Conservation (phyloP, 92 coral and sea anemone genomes). For the Montipora capitata region DNA sequence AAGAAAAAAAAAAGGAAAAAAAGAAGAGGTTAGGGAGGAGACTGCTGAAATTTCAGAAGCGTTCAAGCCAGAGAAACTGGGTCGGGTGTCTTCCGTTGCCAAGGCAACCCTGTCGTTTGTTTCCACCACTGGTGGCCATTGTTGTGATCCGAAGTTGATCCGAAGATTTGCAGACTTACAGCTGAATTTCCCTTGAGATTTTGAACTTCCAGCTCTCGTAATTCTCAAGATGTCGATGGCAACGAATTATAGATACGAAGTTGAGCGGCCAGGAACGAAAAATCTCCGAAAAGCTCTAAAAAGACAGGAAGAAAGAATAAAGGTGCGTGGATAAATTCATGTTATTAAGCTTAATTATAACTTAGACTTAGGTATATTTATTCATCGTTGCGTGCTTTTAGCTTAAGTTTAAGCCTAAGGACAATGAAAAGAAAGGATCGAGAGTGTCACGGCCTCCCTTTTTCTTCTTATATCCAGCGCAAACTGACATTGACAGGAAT, state of each 20-base stretch:
- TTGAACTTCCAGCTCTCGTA: neutral
- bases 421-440: too few species aligned
- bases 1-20: too few species aligned
- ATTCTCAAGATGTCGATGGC: conserved; percentile 92
- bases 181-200: conserved; percentile 29
- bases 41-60: too few species aligned
- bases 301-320: conserved; percentile 92
- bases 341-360: too few species aligned
- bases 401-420: too few species aligned
- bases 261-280: conserved; percentile 95
- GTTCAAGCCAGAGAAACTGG: conserved; percentile 2
- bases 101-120: conserved; percentile 22
- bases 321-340: conserved; percentile 57
- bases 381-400: too few species aligned
- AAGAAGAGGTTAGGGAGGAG: too few species aligned
- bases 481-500: neutral
- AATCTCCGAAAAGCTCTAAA: conserved; percentile 88
- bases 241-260: conserved; percentile 93
- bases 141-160: neutral
- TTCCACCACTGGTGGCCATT: neutral
- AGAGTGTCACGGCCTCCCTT: neutral
- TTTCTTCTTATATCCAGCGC: neutral
- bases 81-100: conserved; percentile 5
- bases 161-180: neutral
- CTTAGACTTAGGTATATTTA: too few species aligned